These are phyloP conservation scores for Tragelaphus oryx DNA, from an alignment of 2,797 vertebrate genomes.

Conservation along the genomic window DNA sequence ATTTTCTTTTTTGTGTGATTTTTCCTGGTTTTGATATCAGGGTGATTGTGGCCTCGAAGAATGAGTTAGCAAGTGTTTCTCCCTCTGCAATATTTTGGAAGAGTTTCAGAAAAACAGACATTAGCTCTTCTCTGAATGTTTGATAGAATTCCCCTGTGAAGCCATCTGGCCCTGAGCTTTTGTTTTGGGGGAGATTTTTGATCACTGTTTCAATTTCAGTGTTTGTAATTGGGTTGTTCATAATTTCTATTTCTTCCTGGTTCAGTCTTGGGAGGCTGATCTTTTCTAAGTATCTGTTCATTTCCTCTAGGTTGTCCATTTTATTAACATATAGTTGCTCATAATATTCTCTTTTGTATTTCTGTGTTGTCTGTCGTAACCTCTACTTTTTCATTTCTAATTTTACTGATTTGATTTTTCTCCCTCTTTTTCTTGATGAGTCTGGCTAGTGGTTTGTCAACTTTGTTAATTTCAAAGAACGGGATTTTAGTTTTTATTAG, in stretches of 20 bases:
- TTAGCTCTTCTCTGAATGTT: neutral
- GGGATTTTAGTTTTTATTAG: neutral
- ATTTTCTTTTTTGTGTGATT: neutral
- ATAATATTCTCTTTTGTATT: neutral
- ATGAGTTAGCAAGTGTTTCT: neutral
- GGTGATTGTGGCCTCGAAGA: neutral
- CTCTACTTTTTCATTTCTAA: neutral
- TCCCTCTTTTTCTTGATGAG: neutral
- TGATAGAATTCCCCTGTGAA: neutral
- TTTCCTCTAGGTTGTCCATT: neutral
- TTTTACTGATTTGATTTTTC: neutral
- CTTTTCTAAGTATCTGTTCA: neutral
- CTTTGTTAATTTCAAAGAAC: neutral
- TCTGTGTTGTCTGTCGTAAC: neutral
- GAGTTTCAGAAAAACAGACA: neutral
- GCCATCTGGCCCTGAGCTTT: neutral
- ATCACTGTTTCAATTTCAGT: neutral
- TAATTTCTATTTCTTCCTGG: neutral
- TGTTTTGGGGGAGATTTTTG: neutral
- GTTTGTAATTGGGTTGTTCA: neutral
- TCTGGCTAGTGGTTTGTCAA: neutral
- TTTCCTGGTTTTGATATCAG: neutral
- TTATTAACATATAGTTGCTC: neutral
- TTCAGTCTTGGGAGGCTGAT: neutral
- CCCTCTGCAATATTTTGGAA: neutral